Evolutionary conservation across 2,797 vertebrate species (phyloP).

Genomic region (Rhodeus uyekii): DNA sequence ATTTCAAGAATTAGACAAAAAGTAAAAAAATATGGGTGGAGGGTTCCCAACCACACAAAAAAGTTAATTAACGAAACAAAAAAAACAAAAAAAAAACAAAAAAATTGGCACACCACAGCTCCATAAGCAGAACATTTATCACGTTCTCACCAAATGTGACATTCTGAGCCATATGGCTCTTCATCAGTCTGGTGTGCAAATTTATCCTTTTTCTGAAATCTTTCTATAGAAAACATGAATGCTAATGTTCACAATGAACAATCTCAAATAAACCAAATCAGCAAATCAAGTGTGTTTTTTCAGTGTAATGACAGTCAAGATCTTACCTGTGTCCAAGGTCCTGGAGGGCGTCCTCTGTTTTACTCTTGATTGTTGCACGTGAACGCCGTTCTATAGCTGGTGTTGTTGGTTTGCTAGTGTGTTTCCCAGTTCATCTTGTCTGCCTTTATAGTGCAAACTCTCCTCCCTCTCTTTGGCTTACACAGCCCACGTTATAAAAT

Average conservation of each 20-base stretch:
- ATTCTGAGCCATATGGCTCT: not conserved
- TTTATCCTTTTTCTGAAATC: not conserved
- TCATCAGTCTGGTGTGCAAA: not conserved
- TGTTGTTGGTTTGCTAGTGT: constrained; percentile 17
- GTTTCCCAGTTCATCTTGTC: constrained; percentile 15
- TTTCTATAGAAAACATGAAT: not conserved
- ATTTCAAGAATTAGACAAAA: not conserved
- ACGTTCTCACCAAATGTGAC: not conserved
- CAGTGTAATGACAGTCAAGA: not conserved
- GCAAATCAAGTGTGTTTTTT: not conserved
- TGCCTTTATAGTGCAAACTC: constrained; percentile 51
- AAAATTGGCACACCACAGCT: not conserved
- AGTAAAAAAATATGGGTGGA: not conserved
- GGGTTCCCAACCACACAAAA: not conserved
- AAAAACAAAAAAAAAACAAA: too few relatives aligned
- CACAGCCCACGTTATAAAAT: constrained; percentile 1
- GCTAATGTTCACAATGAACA: not conserved
- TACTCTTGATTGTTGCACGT: constrained; percentile 19
- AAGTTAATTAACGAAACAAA: too few relatives aligned
- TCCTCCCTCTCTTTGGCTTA: constrained; percentile 45
- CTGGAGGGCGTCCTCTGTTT: not conserved
- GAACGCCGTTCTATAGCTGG: constrained; percentile 30
- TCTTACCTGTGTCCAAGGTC: constrained; percentile 31
- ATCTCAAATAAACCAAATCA: constrained; percentile 4
- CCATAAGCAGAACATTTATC: not conserved